A percentile compares a stretch with the other conserved stretches of the same genome.
Conservation (phyloP, 2,113 vertebrate genomes). For the Daubentonia madagascariensis region DNA sequence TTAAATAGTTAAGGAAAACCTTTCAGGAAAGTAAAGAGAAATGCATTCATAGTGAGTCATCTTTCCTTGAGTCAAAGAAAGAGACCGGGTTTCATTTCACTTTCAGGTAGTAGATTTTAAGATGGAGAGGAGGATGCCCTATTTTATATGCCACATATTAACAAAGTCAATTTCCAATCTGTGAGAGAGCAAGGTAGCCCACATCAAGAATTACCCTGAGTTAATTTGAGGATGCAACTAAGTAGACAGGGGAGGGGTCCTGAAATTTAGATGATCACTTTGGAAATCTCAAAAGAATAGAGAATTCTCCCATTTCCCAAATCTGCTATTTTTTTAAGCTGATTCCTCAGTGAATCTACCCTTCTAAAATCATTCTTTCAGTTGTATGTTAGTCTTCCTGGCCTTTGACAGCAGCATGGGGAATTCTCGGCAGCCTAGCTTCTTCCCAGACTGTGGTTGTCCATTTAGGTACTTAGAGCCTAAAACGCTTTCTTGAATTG, state of each 20-base stretch:
- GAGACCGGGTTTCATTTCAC: background rate
- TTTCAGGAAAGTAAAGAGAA: background rate
- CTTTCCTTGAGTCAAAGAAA: background rate
- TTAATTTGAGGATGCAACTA: background rate
- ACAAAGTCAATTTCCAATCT: background rate
- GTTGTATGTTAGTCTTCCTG: background rate
- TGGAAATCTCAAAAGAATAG: background rate
- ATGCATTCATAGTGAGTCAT: background rate
- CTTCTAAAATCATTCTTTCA: background rate
- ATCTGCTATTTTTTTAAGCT: background rate
- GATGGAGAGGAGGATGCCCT: background rate
- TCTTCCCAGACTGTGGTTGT: background rate
- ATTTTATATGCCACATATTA: background rate
- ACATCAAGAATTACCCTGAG: background rate
- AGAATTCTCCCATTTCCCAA: background rate
- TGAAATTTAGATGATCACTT: background rate
- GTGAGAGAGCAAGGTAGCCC: background rate
- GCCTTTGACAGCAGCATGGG: background rate
- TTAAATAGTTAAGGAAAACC: background rate
- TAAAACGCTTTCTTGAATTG: background rate
- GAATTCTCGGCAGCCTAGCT: background rate
- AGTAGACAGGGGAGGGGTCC: background rate
- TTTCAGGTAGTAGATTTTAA: background rate
- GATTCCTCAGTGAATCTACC: background rate
- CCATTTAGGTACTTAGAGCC: background rate